phyloP scores from a whole-genome alignment of 2,113 vertebrate species.

The Opisthocomus hoazin region DNA sequence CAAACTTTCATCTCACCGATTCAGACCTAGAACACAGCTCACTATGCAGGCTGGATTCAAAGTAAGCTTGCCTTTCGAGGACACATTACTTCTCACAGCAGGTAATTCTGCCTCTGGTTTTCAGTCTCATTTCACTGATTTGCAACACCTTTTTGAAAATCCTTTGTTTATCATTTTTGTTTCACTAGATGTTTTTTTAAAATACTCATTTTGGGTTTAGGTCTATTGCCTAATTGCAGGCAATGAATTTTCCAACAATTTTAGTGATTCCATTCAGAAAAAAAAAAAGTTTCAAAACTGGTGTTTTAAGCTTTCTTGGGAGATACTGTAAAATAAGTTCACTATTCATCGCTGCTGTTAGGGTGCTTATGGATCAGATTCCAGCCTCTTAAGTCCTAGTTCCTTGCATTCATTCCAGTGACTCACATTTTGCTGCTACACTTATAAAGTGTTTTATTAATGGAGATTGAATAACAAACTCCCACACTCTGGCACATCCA shows the following conservation, averaged over 20 bases:
- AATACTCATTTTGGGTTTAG: not conserved
- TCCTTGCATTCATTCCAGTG: not conserved
- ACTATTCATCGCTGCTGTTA: not conserved
- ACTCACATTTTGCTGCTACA: not conserved
- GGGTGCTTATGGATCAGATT: not conserved
- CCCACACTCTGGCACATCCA: not conserved
- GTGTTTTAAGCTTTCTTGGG: not conserved
- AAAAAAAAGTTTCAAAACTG: not conserved
- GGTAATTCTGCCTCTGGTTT: not conserved
- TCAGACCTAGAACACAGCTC: not conserved
- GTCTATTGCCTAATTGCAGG: not conserved
- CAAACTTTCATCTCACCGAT: not conserved
- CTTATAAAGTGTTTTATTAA: not conserved
- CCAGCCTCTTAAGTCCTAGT: not conserved
- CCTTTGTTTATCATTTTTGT: not conserved
- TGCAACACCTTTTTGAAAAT: not conserved
- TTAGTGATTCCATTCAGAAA: not conserved
- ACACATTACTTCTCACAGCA: not conserved
- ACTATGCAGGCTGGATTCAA: not conserved
- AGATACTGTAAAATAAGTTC: not conserved
- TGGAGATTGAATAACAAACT: not conserved
- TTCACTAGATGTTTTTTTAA: not conserved
- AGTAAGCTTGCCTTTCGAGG: accelerated
- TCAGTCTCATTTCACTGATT: not conserved
- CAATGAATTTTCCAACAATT: not conserved